These are phyloP conservation scores for Chrysolophus pictus DNA, from an alignment of 2,797 vertebrate genomes.

Conservation along the genomic window DNA sequence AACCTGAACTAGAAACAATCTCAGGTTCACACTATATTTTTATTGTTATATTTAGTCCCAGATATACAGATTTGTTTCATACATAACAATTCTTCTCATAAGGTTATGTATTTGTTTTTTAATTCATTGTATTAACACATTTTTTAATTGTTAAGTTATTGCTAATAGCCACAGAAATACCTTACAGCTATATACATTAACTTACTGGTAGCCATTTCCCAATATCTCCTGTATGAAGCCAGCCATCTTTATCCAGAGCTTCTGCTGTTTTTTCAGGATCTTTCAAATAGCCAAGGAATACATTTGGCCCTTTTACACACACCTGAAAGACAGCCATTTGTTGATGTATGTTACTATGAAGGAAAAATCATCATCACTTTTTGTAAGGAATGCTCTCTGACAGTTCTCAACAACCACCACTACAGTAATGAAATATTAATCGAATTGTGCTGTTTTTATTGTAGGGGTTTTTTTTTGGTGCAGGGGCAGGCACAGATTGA, in stretches of 20 bases:
- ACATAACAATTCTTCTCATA: not conserved
- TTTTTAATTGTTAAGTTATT: not conserved
- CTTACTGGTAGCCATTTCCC: constrained; percentile 97
- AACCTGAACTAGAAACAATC: not conserved
- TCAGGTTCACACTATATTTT: not conserved
- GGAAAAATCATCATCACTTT: not conserved
- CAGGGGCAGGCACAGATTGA: not conserved
- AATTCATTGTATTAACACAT: not conserved
- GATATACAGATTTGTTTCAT: not conserved
- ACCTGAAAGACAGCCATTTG: constrained; percentile 81
- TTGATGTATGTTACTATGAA: not conserved
- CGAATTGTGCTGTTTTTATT: not conserved
- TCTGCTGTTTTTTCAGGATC: constrained; percentile 92
- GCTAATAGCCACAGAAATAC: not conserved
- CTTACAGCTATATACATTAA: not conserved
- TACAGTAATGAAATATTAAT: not conserved
- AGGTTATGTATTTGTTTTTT: not conserved
- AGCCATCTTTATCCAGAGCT: constrained; percentile 90
- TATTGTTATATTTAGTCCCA: not conserved
- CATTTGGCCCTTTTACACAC: constrained; percentile 94
- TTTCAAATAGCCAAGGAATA: constrained; percentile 93
- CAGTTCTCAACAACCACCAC: not conserved
- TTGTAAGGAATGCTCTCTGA: not conserved
- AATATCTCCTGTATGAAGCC: constrained; percentile 97
- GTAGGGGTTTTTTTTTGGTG: not conserved